phyloP scores from a whole-genome alignment of 2,888 invertebrate genomes.

The Acleris laterana region DNA sequence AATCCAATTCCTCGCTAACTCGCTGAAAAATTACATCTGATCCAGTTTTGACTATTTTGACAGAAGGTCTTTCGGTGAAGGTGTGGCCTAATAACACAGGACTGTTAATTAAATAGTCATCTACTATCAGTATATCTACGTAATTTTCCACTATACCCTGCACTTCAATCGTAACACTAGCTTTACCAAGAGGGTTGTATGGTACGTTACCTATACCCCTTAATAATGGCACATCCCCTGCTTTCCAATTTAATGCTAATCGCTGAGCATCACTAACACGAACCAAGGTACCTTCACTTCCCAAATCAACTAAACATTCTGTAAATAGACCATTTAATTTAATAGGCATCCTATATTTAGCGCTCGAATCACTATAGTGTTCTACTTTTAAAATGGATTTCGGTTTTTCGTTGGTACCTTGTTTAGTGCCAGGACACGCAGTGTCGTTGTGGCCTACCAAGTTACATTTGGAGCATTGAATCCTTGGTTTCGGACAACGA shows the following conservation, averaged over 20 bases:
- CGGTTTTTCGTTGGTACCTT: not conserved
- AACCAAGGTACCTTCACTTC: conserved; percentile 40
- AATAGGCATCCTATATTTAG: conserved; percentile 29
- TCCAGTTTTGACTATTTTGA: conserved; percentile 30
- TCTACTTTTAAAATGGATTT: not conserved
- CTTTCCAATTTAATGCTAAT: conserved; percentile 35
- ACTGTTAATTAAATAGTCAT: conserved; percentile 37
- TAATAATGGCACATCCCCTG: conserved; percentile 30
- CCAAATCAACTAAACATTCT: conserved; percentile 37
- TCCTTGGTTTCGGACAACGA: not conserved
- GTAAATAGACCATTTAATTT: conserved; percentile 22
- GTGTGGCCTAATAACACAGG: conserved; percentile 36
- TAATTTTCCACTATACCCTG: conserved; percentile 39
- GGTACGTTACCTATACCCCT: conserved; percentile 41
- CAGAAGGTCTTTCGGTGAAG: conserved; percentile 36
- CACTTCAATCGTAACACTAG: conserved; percentile 32
- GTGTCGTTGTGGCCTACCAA: not conserved
- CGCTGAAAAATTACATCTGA: conserved; percentile 24
- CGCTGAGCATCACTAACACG: conserved; percentile 38
- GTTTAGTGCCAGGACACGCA: not conserved
- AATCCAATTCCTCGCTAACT: not conserved
- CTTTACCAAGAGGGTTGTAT: conserved; percentile 36
- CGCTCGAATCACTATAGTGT: not conserved
- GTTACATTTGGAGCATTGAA: not conserved
- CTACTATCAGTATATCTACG: conserved; percentile 38